A percentile compares a stretch with the other conserved stretches of the same genome.
Evolutionary conservation across 1,140 invertebrate species (phyloP).

Genomic region (Drosophila truncata): DNA sequence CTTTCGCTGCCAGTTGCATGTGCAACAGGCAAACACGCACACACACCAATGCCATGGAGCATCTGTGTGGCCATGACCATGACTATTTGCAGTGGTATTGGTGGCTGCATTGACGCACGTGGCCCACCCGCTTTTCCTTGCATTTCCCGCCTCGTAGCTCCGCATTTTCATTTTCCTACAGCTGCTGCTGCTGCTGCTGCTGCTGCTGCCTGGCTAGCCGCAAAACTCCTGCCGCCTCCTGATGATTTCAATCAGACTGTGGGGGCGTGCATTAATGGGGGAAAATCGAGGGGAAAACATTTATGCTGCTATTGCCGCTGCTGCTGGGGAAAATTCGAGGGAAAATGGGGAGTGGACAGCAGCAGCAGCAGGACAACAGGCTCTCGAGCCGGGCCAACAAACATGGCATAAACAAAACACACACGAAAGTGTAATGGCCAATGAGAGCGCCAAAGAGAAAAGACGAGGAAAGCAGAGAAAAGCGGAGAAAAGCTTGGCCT

Average conservation of each 20-base stretch:
- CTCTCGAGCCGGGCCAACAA: conserved; percentile 55
- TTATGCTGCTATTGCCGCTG: not conserved
- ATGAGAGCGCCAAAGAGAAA: conserved; percentile 20
- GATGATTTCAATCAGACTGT: conserved; percentile 57
- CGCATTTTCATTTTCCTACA: not conserved
- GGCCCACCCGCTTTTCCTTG: conserved; percentile 5
- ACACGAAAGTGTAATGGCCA: conserved; percentile 11
- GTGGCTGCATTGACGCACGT: conserved; percentile 57
- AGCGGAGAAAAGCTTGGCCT: conserved; percentile 31
- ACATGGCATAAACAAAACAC: conserved; percentile 59
- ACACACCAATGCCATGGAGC: conserved; percentile 7
- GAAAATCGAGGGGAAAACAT: conserved; percentile 18
- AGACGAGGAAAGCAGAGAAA: conserved; percentile 19
- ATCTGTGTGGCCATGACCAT: conserved; percentile 43
- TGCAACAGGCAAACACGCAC: conserved; percentile 70
- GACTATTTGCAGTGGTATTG: conserved; percentile 28
- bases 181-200: not conserved
- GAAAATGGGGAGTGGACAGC: conserved; percentile 13
- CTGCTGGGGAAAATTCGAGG: not conserved
- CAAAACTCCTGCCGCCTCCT: conserved; percentile 33
- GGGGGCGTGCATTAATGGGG: conserved; percentile 51
- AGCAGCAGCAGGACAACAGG: conserved; percentile 18
- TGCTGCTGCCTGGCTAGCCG: conserved; percentile 18
- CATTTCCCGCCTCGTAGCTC: conserved; percentile 2
- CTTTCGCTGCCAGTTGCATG: conserved; percentile 32